Evolutionary conservation across 2,113 vertebrate species (phyloP).

Genomic region (Trichechus manatus): DNA sequence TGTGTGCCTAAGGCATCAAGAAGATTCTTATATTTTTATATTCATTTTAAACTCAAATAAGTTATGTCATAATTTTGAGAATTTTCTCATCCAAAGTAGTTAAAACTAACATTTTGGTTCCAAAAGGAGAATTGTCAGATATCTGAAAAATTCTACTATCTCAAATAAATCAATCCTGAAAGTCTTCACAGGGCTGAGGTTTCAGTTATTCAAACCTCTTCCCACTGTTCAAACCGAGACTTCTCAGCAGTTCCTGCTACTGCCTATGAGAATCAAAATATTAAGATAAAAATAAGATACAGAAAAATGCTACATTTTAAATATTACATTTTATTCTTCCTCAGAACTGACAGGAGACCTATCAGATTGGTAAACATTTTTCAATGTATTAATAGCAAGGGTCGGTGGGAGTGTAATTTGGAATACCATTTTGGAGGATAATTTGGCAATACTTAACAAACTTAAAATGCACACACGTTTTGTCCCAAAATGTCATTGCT

Average conservation of each 20-base stretch:
- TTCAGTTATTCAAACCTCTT: neutral
- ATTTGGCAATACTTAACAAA: constrained; percentile 31
- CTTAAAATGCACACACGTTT: neutral
- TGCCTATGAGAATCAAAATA: constrained; percentile 5
- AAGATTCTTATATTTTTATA: constrained; percentile 43
- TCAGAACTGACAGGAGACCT: constrained; percentile 47
- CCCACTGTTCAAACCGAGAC: neutral
- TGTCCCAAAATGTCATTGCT: neutral
- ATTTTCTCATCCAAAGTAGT: constrained; percentile 48
- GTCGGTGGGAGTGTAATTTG: neutral
- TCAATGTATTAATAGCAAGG: constrained; percentile 12
- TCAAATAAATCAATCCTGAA: constrained; percentile 28
- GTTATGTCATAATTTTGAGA: constrained; percentile 24
- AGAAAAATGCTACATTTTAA: constrained; percentile 44
- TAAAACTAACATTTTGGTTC: constrained; percentile 35
- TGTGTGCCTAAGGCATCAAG: neutral
- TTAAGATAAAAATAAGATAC: neutral
- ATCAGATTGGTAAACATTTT: constrained; percentile 25
- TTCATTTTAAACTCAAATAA: constrained; percentile 57
- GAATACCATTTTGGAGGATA: neutral
- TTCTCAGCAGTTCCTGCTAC: neutral
- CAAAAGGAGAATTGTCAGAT: neutral
- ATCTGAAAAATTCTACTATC: constrained; percentile 7
- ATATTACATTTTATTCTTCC: constrained; percentile 31
- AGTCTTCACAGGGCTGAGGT: neutral